Evolutionary conservation across 2,113 vertebrate genomes (phyloP).

Genomic region (Casuarius casuarius): DNA sequence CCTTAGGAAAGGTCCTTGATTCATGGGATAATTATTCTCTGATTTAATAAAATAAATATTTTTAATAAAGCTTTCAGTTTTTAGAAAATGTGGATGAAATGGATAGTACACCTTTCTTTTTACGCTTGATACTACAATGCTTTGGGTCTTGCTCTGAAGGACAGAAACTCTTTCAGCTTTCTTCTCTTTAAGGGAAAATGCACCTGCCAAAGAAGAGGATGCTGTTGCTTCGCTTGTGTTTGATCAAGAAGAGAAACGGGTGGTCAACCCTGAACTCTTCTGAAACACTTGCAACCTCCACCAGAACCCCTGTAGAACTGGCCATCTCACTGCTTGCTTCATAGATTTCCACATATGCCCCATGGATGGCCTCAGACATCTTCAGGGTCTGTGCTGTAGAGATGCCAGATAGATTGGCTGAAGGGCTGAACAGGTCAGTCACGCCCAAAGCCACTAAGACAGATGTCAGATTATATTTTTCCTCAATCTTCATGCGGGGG

Average conservation of each 20-base stretch:
- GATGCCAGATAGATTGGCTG: constrained; percentile 72
- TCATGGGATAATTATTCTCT: not conserved
- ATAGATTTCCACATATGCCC: constrained; percentile 69
- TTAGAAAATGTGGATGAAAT: not conserved
- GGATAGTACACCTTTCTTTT: not conserved
- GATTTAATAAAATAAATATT: not conserved
- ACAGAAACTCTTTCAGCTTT: not conserved
- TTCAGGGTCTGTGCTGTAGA: constrained; percentile 65
- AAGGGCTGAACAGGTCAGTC: constrained; percentile 34
- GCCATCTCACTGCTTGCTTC: constrained; percentile 67
- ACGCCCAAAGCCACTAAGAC: constrained; percentile 43
- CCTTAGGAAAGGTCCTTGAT: not conserved
- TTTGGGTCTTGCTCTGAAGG: not conserved
- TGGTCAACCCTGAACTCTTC: constrained; percentile 69
- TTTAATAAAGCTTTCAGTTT: not conserved
- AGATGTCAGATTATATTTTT: constrained; percentile 54
- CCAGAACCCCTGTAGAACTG: not conserved
- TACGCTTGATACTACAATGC: constrained; percentile 20
- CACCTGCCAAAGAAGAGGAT: constrained; percentile 75
- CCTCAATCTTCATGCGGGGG: constrained; percentile 40
- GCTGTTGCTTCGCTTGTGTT: constrained; percentile 24
- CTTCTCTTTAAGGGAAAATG: constrained; percentile 61
- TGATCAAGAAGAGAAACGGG: constrained; percentile 63
- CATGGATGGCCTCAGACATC: constrained; percentile 69
- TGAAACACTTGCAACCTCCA: not conserved